These are phyloP conservation scores for Rachycentron canadum DNA, from an alignment of 2,797 vertebrate genomes.

Conservation along the genomic window DNA sequence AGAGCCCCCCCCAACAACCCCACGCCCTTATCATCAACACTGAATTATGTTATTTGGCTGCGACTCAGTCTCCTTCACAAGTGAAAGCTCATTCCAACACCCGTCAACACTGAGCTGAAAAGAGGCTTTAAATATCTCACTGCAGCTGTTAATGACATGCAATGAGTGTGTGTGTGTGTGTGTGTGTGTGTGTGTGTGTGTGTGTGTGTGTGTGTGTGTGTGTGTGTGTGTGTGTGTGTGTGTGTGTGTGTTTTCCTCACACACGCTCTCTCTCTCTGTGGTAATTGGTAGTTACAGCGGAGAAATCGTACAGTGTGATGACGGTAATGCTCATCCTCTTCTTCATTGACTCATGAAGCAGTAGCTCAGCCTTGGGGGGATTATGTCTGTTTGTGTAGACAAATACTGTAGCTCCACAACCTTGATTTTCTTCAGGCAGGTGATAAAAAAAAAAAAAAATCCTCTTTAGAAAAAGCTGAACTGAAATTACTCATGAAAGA, in stretches of 20 bases:
- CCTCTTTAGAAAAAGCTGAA: slow-evolving; percentile 7
- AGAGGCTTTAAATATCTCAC: slow-evolving; percentile 71
- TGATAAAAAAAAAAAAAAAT: slow-evolving; percentile 25
- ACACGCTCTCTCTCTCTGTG: slow-evolving; percentile 21
- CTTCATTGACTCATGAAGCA: slow-evolving; percentile 45
- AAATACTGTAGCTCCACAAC: slow-evolving; percentile 26
- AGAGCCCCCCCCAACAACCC: slow-evolving; percentile 9
- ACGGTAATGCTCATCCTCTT: slow-evolving; percentile 52
- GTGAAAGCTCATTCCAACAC: slow-evolving; percentile 58
- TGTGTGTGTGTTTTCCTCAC: background rate
- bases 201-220: slow-evolving; percentile 34
- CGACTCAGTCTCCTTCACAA: slow-evolving; percentile 43
- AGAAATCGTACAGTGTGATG: slow-evolving; percentile 37
- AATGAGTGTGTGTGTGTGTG: slow-evolving; percentile 37
- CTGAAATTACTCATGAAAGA: background rate
- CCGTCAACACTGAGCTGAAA: slow-evolving; percentile 63
- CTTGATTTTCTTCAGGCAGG: slow-evolving; percentile 38
- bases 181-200: slow-evolving; percentile 22
- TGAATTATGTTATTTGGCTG: slow-evolving; percentile 55
- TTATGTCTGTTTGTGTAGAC: slow-evolving; percentile 56
- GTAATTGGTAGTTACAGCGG: slow-evolving; percentile 62
- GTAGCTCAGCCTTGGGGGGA: slow-evolving; percentile 21
- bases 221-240: slow-evolving; percentile 29
- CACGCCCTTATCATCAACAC: slow-evolving; percentile 23
- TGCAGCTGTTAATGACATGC: slow-evolving; percentile 66